Base-by-base conservation (phyloP, 2,113 vertebrate genomes). In the Dipodomys stephensi region DNA sequence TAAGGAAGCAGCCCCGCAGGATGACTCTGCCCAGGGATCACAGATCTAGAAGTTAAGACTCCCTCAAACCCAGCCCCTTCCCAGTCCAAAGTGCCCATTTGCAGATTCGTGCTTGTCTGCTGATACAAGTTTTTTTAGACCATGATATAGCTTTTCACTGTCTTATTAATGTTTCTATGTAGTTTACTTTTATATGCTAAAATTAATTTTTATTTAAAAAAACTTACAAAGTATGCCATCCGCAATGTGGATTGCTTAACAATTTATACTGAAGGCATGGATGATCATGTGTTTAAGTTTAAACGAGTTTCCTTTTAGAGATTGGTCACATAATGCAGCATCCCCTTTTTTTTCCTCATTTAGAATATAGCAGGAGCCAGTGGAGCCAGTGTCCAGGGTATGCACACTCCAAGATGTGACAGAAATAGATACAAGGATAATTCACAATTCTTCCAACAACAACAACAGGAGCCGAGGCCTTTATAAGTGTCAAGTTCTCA, bases 401-500 rank as follows among this genome's bases (percentile, higher is more conserved):
- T 19, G 7, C 20, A 6, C 1, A 3, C 30, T 60, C 57, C 76
- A 53, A 67, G 83, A 90, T 39, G 23, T 11, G 15, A 22, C 22
- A 22, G 53, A 92, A 71, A 60, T 13, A 53, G 25, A 71, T 74
- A 68, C 27, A 10, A 83, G n/a, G 25, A 39, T 53, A 53, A 60
- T 22, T 88, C 77, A 15, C 30, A 44, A 67, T 60, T 72, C 65
- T 82, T 77, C 62, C 3, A 4, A 87, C 16, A 85, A 94, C 81
- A 77, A 88, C 72, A 69, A 30, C 28, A n/a, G 11, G 74, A 77
- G 27, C 44, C 84, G 49, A 87, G 87, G 77, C 39, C n/a, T 84
- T 67, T 57, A 35, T 53, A 90, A 81, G 84, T 91, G 90, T 60
- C 74, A 73, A 12, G 6, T 80, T 88, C 78, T 90, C 74, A 72